Percentiles rank a stretch among this genome's conserved stretches.
Evolutionary conservation across 1,140 invertebrate species (phyloP).

Genomic region (Bombyx mandarina): DNA sequence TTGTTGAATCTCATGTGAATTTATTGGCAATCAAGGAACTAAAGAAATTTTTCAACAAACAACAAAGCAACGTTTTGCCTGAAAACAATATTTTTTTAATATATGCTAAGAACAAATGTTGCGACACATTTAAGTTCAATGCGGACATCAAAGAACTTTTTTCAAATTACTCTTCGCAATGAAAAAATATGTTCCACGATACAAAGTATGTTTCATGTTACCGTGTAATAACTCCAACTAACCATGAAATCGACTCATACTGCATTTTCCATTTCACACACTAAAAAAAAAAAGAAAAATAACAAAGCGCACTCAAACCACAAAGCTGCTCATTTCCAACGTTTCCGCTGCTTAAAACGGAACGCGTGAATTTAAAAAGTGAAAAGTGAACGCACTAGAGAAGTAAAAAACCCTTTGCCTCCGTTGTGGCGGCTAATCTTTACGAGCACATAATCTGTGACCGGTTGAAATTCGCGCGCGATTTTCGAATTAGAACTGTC

Average conservation of each 20-base stretch:
- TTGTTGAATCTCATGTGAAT: too few relatives aligned
- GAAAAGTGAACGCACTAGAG: constrained; percentile 5
- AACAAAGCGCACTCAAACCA: constrained; percentile 41
- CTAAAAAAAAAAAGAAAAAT: constrained; percentile 41
- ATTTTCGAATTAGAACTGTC: constrained; percentile 9
- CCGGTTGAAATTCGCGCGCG: constrained; percentile 14
- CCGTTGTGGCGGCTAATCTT: constrained; percentile 1
- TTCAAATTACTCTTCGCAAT: not conserved
- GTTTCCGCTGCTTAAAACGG: constrained; percentile 37
- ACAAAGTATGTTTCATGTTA: constrained; percentile 14
- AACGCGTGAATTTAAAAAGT: constrained; percentile 14
- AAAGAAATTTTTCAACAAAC: too few relatives aligned
- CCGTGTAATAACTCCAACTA: constrained; percentile 35
- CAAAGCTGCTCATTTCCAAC: constrained; percentile 44
- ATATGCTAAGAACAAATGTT: too few relatives aligned
- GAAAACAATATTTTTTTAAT: too few relatives aligned
- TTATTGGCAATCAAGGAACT: too few relatives aligned
- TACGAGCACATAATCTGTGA: too few relatives aligned
- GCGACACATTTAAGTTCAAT: too few relatives aligned
- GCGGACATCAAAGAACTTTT: too few relatives aligned
- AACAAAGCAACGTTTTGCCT: too few relatives aligned
- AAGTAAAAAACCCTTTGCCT: not conserved
- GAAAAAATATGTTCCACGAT: not conserved
- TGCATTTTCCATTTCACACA: constrained; percentile 61
- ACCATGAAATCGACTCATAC: constrained; percentile 67